These are phyloP conservation scores for Agrochola circellaris DNA, from an alignment of 2,888 invertebrate species.

Conservation along the genomic window DNA sequence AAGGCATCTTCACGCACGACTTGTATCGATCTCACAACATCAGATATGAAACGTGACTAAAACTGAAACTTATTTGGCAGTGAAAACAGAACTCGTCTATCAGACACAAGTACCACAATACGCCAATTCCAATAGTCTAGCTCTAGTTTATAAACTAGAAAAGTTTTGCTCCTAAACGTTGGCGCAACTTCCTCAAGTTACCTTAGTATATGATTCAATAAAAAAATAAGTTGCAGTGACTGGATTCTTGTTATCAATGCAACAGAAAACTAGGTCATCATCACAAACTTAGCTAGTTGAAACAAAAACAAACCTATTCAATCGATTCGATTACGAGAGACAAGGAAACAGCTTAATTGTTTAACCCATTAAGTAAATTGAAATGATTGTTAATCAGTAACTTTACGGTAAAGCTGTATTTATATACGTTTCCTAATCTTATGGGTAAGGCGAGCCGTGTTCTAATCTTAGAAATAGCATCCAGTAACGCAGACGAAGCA, in stretches of 20 bases:
- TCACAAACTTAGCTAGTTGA: conserved; percentile 18
- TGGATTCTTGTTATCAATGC: conserved; percentile 18
- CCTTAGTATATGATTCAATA: conserved; percentile 18
- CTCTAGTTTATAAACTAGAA: conserved; percentile 22
- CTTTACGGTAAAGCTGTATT: conserved; percentile 21
- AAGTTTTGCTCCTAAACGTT: conserved; percentile 30
- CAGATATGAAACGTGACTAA: conserved; percentile 72
- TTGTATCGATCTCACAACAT: conserved; percentile 61
- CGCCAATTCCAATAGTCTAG: conserved; percentile 17
- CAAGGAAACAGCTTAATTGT: conserved; percentile 18
- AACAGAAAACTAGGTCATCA: conserved; percentile 40
- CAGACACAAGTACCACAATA: neutral
- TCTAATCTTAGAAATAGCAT: conserved; percentile 61
- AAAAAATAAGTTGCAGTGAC: conserved; percentile 11
- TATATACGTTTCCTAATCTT: conserved; percentile 38
- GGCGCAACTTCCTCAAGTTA: conserved; percentile 24
- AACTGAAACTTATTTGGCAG: conserved; percentile 67
- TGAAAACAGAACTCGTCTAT: conserved; percentile 25
- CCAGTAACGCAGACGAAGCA: conserved; percentile 52
- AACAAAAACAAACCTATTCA: conserved; percentile 14
- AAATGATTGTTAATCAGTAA: conserved; percentile 32
- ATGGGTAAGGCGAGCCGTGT: conserved; percentile 38
- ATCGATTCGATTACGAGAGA: conserved; percentile 14
- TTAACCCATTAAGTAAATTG: conserved; percentile 18
- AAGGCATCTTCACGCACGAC: conserved; percentile 73